A percentile compares a stretch with the other conserved stretches of the same genome.
Evolutionary conservation across 2,113 vertebrate species (phyloP).

Genomic region (Melanerpes aurifrons): DNA sequence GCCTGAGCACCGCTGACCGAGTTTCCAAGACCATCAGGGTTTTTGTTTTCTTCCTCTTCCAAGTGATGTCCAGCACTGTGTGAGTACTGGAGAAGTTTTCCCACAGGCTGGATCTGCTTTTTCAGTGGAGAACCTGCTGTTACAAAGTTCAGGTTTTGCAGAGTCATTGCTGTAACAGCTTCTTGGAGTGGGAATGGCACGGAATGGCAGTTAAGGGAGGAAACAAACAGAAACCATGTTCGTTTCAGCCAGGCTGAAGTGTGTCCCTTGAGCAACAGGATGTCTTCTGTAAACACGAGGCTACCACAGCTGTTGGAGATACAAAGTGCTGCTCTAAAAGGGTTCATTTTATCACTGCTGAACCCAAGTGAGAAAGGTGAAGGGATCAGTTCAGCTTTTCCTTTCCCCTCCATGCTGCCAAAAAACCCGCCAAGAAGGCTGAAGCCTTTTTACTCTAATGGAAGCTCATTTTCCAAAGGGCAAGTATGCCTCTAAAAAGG

Average conservation of each 20-base stretch:
- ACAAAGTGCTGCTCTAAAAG: conserved; percentile 5
- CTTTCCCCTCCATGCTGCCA: not conserved
- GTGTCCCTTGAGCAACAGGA: conserved; percentile 54
- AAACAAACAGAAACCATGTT: not conserved
- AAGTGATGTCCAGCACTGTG: not conserved
- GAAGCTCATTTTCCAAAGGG: conserved; percentile 36
- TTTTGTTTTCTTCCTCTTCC: not conserved
- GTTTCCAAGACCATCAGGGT: not conserved
- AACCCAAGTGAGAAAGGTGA: not conserved
- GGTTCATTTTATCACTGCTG: conserved; percentile 5
- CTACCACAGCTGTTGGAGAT: conserved; percentile 49
- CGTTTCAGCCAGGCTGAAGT: not conserved
- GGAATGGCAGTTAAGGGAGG: not conserved
- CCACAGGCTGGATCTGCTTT: not conserved
- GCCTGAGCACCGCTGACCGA: accelerated
- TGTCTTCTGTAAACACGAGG: conserved; percentile 60
- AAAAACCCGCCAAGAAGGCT: conserved; percentile 1
- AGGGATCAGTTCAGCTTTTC: not conserved
- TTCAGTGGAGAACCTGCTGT: not conserved
- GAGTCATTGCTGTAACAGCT: accelerated
- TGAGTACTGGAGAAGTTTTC: not conserved
- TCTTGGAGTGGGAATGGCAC: not conserved
- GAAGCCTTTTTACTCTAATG: conserved; percentile 25
- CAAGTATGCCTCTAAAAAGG: conserved; percentile 40
- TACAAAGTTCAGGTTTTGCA: not conserved